Percentiles rank a stretch among this genome's conserved stretches.
These are phyloP conservation scores for Bemisia tabaci DNA, from an alignment of 1,140 invertebrate genomes.

Conservation along the genomic window DNA sequence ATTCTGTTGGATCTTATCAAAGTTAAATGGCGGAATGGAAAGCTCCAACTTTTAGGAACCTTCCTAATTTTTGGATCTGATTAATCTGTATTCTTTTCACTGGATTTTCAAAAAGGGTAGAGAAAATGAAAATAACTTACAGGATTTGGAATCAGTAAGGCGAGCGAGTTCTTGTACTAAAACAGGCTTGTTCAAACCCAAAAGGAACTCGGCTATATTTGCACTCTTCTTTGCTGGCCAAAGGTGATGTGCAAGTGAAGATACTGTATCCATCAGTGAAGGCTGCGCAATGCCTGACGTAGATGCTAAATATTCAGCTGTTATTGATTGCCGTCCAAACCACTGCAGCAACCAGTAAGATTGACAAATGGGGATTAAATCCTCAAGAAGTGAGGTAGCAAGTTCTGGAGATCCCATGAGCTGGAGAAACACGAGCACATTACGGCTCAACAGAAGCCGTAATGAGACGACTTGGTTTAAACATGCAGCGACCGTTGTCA, in stretches of 20 bases:
- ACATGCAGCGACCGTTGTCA: not conserved
- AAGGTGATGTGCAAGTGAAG: not conserved
- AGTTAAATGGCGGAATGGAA: too few relatives aligned
- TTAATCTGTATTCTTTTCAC: too few relatives aligned
- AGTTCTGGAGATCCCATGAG: not conserved
- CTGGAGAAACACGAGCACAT: not conserved
- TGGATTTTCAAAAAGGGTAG: too few relatives aligned
- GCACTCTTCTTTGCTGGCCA: slow-evolving; percentile 6
- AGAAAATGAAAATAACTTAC: too few relatives aligned
- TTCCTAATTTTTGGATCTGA: too few relatives aligned
- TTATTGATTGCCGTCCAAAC: not conserved
- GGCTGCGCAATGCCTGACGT: not conserved
- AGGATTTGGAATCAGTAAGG: not conserved
- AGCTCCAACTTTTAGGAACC: too few relatives aligned
- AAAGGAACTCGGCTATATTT: slow-evolving; percentile 5
- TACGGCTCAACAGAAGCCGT: not conserved
- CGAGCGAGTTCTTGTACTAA: slow-evolving; percentile 1
- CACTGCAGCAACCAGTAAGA: not conserved
- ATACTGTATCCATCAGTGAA: not conserved
- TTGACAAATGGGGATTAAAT: not conserved
- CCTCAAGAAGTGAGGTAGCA: not conserved
- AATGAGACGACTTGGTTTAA: not conserved
- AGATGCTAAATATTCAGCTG: not conserved
- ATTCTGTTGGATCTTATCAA: too few relatives aligned
- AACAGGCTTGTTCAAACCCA: not conserved